phyloP scores from a whole-genome alignment of 2,113 vertebrate species.

The Piprites chloris region DNA sequence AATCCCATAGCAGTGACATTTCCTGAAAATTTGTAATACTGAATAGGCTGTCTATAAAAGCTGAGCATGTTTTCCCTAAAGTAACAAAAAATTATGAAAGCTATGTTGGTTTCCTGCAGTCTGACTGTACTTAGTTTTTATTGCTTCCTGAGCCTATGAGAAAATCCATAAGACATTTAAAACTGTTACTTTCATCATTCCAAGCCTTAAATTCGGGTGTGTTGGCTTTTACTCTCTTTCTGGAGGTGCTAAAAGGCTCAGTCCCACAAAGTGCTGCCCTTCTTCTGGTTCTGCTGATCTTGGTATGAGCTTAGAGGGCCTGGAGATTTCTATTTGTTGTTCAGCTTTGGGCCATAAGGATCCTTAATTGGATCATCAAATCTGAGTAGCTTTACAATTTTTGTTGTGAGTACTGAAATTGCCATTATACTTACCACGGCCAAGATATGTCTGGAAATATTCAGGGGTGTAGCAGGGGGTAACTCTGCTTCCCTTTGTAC shows the following conservation, averaged over 20 bases:
- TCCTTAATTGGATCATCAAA: not conserved
- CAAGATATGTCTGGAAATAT: not conserved
- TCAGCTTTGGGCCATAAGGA: not conserved
- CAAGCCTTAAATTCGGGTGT: not conserved
- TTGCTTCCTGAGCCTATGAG: constrained; percentile 51
- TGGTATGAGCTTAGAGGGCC: not conserved
- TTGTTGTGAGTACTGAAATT: not conserved
- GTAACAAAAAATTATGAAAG: constrained; percentile 43
- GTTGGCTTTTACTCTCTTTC: not conserved
- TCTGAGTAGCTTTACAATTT: not conserved
- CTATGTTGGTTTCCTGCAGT: constrained; percentile 36
- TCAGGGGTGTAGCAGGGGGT: not conserved
- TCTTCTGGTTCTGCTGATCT: not conserved
- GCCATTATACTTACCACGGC: not conserved
- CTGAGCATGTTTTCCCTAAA: constrained; percentile 20
- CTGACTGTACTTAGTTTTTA: constrained; percentile 41
- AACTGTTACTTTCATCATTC: constrained; percentile 27
- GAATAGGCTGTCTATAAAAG: not conserved
- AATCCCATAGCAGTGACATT: not conserved
- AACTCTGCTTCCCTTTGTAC: not conserved
- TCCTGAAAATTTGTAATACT: not conserved
- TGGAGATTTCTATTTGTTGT: not conserved
- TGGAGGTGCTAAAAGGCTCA: not conserved
- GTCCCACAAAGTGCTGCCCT: not conserved
- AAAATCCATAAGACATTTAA: constrained; percentile 15